Evolutionary conservation across 1,140 invertebrate genomes (phyloP).

Genomic region (Colletes gigas): DNA sequence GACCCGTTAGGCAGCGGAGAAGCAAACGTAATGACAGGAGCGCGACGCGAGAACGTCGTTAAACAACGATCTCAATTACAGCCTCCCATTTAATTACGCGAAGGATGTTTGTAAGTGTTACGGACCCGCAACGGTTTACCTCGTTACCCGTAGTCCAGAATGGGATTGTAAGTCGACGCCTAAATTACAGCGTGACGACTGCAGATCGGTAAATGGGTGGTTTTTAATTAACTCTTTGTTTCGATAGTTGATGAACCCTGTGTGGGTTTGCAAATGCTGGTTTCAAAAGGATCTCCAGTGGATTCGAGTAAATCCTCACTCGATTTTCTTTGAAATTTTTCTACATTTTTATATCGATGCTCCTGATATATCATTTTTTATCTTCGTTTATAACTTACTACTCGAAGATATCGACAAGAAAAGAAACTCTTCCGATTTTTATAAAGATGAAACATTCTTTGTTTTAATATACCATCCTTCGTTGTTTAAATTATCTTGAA

Average conservation of each 20-base stretch:
- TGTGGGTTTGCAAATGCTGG: too few relatives aligned
- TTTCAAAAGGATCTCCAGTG: too few relatives aligned
- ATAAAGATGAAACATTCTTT: too few relatives aligned
- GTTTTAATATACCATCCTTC: too few relatives aligned
- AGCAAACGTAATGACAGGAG: constrained; percentile 30
- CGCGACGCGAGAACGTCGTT: constrained; percentile 5
- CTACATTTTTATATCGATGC: too few relatives aligned
- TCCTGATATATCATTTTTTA: too few relatives aligned
- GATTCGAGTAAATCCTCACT: too few relatives aligned
- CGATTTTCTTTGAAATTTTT: too few relatives aligned
- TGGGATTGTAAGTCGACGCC: constrained; percentile 3
- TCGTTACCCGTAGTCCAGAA: background rate
- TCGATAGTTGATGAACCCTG: background rate
- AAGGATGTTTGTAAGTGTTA: constrained; percentile 20
- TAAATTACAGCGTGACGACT: constrained; percentile 20
- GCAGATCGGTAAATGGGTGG: background rate
- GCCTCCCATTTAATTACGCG: constrained; percentile 32
- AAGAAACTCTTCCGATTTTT: too few relatives aligned
- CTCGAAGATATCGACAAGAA: too few relatives aligned
- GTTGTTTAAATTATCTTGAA: too few relatives aligned
- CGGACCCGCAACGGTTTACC: background rate
- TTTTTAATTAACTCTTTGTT: background rate
- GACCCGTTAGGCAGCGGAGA: background rate
- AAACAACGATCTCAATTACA: constrained; percentile 20
- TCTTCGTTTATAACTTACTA: too few relatives aligned